These are phyloP conservation scores for Amorpha juglandis DNA, from an alignment of 2,888 invertebrate genomes.

Conservation along the genomic window DNA sequence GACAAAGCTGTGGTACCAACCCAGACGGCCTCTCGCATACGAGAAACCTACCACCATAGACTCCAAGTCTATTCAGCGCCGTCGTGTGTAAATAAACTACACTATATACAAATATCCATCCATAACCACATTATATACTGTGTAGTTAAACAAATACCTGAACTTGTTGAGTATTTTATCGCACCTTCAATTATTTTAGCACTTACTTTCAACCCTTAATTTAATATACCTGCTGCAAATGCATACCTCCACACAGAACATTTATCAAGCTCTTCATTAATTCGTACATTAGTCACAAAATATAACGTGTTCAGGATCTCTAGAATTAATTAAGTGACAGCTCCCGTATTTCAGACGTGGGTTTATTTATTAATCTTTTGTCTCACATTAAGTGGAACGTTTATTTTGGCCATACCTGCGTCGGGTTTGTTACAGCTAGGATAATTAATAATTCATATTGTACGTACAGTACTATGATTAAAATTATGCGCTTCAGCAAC, in stretches of 20 bases:
- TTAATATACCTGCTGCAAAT: constrained; percentile 9
- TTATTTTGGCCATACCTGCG: constrained; percentile 17
- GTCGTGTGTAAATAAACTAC: no score
- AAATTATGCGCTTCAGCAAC: no score
- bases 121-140: neutral
- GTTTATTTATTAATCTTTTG: constrained; percentile 29
- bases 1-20: no score
- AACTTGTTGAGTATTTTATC: neutral
- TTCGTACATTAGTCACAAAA: constrained; percentile 39
- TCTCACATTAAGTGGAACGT: constrained; percentile 24
- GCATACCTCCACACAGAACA: constrained; percentile 29
- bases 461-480: no score
- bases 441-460: neutral
- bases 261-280: constrained; percentile 39
- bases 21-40: no score
- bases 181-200: neutral
- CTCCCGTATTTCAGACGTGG: constrained; percentile 27
- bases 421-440: neutral
- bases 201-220: neutral
- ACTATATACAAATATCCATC: no score
- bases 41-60: no score
- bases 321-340: constrained; percentile 29
- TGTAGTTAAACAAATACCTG: neutral
- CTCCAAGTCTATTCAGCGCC: no score
- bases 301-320: constrained; percentile 14